Base-by-base conservation (phyloP, 2,888 invertebrate species). In the Incurvaria masculella region DNA sequence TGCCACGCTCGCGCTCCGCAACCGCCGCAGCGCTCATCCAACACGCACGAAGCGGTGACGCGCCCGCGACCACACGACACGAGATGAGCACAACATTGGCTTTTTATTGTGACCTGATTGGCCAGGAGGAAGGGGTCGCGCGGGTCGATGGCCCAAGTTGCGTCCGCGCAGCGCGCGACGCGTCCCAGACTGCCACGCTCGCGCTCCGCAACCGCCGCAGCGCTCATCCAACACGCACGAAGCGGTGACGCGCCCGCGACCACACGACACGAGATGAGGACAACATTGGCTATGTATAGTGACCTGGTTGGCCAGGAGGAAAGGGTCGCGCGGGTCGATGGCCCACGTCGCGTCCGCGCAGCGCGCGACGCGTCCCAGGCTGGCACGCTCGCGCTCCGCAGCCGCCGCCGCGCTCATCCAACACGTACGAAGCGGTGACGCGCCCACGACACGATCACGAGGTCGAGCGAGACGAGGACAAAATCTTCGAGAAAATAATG, bases 341-440 rank as follows among this genome's bases (percentile, higher is more conserved):
- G 72, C 67, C 78, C 78, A 78, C 61, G 78, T 78, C 64, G 72
- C 68, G 68, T 78, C 75, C 63, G 78, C 76, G 71, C 75, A 75
- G 53, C 75, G 75, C 75, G 75, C 78, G 61, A 76, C 68, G 59
- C 74, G 75, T 64, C 73, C 78, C 78, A 23, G 5, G 10, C 23
- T 10, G 5, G 23, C 4, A 23, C 23, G 23, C 23, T 6, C 23
- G 5, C 23, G 23, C 23, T 23, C 23, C 10, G n/a, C n/a, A n/a
- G n/a, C n/a, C n/a, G 23, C 23, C 23, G 23, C 4, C 23, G 5
- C 4, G 23, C 23, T 23, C 23, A 23, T 23, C 10, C 23, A 23
- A 4, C 23, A n/a, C n/a, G n/a, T n/a, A n/a, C n/a, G n/a, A n/a
- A 27, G 8, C 10, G 27, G 10, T 27, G 14, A 14, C 10, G 8